Evolutionary conservation across 2,888 invertebrate genomes (phyloP), one percentile per base, ranked within the genome.

Genomic region (Mantis religiosa): DNA sequence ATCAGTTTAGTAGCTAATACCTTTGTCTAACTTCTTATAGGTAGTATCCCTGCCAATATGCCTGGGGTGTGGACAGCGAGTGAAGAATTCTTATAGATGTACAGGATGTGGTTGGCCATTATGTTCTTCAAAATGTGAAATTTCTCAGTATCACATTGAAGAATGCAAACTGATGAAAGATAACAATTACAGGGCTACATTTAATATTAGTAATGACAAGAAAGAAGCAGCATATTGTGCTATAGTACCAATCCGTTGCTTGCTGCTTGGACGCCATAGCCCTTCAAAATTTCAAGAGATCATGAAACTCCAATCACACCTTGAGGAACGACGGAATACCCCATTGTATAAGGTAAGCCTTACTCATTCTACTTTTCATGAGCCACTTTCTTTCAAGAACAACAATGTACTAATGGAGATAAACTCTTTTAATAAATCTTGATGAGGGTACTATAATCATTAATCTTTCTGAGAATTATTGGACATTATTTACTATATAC

Each of bases 91-190:
- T 14, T 94, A 95, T 91, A 95, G 95, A 92, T 96, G 96, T 91
- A 92, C 94, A 0, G 93, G 93, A 25, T 97, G 97, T 91, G 94
- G 94, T 27, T 97, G 96, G 96, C 97, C 97, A 0, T 92, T 96
- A 93, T 97, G 97, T 91, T 94, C 95, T 2, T 92, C 92, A 0
- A 92, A 93, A 54, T 97, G 97, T 92, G 95, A 95, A 91, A 93
- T 93, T 81, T 93, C 94, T 25, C 92, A 93, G 0, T 91, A 93
- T 3, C 96, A 96, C 91, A 92, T 93, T 90, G 93, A 93, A 0
- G 96, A 96, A 92, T 97, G 96, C 90, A 93, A 94, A 90, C 91
- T 95, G 8, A 95, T 96, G 95, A 92, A 93, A 2, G 93, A 94
- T 12, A 94, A 94, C 85, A 94, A 95, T 90, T 95, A 95, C 90